phyloP scores from a whole-genome alignment of 64 coral and sea anemone species.

The Trachythela sp. region DNA sequence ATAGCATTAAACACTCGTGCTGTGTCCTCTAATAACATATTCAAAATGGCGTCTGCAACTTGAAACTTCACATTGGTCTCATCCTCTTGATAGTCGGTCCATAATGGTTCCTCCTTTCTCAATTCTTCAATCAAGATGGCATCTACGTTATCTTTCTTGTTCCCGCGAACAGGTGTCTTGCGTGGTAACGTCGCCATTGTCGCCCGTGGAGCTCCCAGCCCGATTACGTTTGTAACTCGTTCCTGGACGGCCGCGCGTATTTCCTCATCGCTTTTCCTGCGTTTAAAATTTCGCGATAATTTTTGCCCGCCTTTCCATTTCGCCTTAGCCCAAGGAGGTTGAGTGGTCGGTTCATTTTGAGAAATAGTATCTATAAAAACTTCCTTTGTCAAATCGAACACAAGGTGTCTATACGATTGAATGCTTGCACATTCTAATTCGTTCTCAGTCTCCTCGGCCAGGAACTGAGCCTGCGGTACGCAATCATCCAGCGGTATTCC shows the following conservation, averaged over 20 bases:
- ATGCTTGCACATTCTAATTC: slow-evolving; percentile 64
- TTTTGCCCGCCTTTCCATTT: slow-evolving; percentile 67
- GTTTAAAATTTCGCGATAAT: slow-evolving; percentile 63
- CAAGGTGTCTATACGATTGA: slow-evolving; percentile 66
- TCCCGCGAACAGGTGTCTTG: slow-evolving; percentile 83
- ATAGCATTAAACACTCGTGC: slow-evolving; percentile 89
- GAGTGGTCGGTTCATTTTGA: slow-evolving; percentile 51
- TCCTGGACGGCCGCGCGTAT: slow-evolving; percentile 64
- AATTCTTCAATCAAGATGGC: slow-evolving; percentile 94
- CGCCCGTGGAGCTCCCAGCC: slow-evolving; percentile 65
- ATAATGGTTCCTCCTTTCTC: slow-evolving; percentile 84
- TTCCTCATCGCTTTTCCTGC: slow-evolving; percentile 59
- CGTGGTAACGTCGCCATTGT: slow-evolving; percentile 74
- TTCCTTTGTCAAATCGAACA: slow-evolving; percentile 81
- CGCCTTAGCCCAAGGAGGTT: slow-evolving; percentile 77
- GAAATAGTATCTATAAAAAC: slow-evolving; percentile 67
- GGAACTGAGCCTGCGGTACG: slow-evolving; percentile 53
- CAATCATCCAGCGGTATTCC: slow-evolving; percentile 46
- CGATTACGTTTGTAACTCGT: slow-evolving; percentile 77
- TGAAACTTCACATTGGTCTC: slow-evolving; percentile 96
- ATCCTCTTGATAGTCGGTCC: slow-evolving; percentile 97
- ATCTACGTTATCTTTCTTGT: slow-evolving; percentile 89
- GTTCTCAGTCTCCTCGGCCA: slow-evolving; percentile 33
- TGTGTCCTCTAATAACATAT: slow-evolving; percentile 78
- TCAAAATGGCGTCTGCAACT: slow-evolving; percentile 94